Percentiles rank a stretch among this genome's conserved stretches.
phyloP scores from a whole-genome alignment of 92 coral and sea anemone genomes.

The Paragorgia papillata region DNA sequence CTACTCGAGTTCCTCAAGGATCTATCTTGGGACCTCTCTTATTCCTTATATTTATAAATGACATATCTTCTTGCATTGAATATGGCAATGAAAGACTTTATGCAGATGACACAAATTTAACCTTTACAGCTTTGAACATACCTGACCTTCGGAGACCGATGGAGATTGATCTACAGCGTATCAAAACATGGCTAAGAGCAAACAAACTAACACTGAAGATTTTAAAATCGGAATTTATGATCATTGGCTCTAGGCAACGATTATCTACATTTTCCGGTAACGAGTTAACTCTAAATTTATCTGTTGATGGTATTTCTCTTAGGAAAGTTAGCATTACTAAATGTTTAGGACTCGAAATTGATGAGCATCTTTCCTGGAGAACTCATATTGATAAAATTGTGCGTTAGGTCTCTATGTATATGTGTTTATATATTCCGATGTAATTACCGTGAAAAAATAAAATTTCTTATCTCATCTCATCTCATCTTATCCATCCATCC shows the following conservation, averaged over 20 bases:
- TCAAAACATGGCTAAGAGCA: not conserved
- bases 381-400: no score
- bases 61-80: conserved; percentile 30
- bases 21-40: no score
- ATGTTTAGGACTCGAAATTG: no score
- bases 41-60: conserved; percentile 35
- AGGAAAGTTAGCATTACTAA: no score
- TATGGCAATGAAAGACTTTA: not conserved
- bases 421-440: no score
- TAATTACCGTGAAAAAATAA: no score
- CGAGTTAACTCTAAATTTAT: not conserved
- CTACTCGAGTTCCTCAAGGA: no score
- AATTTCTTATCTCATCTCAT: no score
- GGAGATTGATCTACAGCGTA: not conserved
- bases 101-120: conserved; percentile 20
- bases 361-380: no score
- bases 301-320: conserved; percentile 5
- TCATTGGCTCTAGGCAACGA: conserved; percentile 10
- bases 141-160: conserved; percentile 13
- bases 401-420: no score
- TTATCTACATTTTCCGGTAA: not conserved
- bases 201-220: conserved; percentile 26
- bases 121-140: conserved; percentile 2
- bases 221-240: conserved; percentile 18
- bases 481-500: no score